These are phyloP conservation scores for Furcula furcula DNA, from an alignment of 2,888 invertebrate species.

Conservation along the genomic window DNA sequence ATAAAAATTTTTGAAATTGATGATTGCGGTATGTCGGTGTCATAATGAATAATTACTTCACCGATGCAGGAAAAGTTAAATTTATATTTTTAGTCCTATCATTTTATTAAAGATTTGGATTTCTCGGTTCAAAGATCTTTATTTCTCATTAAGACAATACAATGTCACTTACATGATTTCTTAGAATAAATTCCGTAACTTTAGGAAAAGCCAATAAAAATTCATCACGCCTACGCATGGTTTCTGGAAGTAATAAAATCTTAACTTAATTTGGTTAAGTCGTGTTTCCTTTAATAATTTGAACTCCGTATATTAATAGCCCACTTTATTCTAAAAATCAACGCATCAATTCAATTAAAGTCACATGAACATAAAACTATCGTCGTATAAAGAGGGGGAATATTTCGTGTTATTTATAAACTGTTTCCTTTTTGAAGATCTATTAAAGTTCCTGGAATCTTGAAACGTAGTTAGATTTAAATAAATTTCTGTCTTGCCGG, in stretches of 20 bases:
- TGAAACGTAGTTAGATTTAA: conserved; percentile 32
- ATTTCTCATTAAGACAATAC: too few relatives aligned
- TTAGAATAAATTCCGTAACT: too few relatives aligned
- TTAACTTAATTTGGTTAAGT: neutral
- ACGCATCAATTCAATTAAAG: conserved; percentile 24
- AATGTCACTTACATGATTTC: too few relatives aligned
- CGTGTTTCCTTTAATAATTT: neutral
- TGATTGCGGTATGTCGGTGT: conserved; percentile 28
- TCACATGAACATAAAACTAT: conserved; percentile 17
- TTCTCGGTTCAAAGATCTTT: too few relatives aligned
- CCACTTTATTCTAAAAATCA: conserved; percentile 20
- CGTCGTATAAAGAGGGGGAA: conserved; percentile 7
- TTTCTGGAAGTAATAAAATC: conserved; percentile 1
- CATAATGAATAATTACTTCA: conserved; percentile 23
- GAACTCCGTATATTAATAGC: conserved; percentile 13
- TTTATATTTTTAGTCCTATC: too few relatives aligned
- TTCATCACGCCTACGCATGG: conserved; percentile 18
- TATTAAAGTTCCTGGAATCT: conserved; percentile 37
- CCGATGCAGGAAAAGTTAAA: too few relatives aligned
- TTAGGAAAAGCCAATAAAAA: too few relatives aligned
- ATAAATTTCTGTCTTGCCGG: conserved; percentile 41
- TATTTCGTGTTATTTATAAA: conserved; percentile 3
- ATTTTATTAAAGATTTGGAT: too few relatives aligned
- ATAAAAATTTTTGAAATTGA: conserved; percentile 32
- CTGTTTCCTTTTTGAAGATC: conserved; percentile 22